Conservation (phyloP, 2,888 invertebrate species). For the Prenolepis imparis region DNA sequence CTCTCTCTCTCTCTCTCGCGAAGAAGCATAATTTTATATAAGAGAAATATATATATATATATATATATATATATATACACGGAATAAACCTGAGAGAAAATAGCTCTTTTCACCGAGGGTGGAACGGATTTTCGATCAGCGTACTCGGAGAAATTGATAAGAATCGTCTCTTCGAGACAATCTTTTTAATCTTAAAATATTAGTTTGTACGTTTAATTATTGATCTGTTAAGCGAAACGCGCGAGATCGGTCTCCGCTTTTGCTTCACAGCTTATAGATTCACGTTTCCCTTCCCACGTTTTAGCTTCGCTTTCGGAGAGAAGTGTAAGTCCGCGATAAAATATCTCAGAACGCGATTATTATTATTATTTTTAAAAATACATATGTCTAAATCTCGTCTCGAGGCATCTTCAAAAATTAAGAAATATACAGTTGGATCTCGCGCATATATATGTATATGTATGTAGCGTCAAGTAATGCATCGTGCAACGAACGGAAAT, state of each 20-base stretch:
- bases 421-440: slow-evolving; percentile 23
- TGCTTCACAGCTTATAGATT: slow-evolving; percentile 19
- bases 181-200: slow-evolving; percentile 42
- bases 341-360: not conserved
- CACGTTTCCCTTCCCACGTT: slow-evolving; percentile 14
- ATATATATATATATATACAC: not conserved
- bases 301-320: not conserved
- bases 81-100: slow-evolving; percentile 46
- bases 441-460: not conserved
- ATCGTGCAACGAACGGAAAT: slow-evolving; percentile 25
- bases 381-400: slow-evolving; percentile 20
- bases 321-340: not conserved
- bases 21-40: slow-evolving; percentile 22
- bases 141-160: slow-evolving; percentile 2
- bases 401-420: slow-evolving; percentile 39
- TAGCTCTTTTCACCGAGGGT: slow-evolving; percentile 6
- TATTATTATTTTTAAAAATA: slow-evolving; percentile 23
- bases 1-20: not conserved
- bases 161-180: slow-evolving; percentile 4
- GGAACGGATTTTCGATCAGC: slow-evolving; percentile 3
- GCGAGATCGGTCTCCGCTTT: slow-evolving; percentile 27
- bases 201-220: slow-evolving; percentile 53
- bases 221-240: slow-evolving; percentile 48
- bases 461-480: not conserved
- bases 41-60: not conserved